These are phyloP conservation scores for Todiramphus saurophagus DNA, from an alignment of 2,113 vertebrate species.

Conservation along the genomic window DNA sequence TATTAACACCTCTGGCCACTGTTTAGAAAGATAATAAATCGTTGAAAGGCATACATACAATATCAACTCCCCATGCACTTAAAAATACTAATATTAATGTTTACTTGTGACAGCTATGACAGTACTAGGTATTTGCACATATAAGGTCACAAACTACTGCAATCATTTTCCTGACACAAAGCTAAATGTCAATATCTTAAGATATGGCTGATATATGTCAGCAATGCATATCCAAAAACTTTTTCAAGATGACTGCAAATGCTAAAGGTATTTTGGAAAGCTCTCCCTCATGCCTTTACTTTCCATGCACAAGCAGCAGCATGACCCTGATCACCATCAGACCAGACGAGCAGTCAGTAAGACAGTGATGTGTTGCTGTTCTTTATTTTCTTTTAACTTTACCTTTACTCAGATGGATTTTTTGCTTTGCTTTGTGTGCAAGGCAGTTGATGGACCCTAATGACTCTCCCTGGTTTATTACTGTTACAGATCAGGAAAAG, in stretches of 20 bases:
- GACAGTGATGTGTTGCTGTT: background rate
- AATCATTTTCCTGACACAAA: background rate
- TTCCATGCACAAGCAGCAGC: background rate
- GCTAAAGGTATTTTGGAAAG: background rate
- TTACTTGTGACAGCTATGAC: background rate
- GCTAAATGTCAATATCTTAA: background rate
- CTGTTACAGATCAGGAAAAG: slow-evolving; percentile 88
- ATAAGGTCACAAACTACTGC: background rate
- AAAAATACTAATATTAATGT: background rate
- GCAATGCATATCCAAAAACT: background rate
- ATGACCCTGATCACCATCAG: background rate
- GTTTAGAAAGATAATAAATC: background rate
- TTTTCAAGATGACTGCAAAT: background rate
- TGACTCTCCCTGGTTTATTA: slow-evolving; percentile 16
- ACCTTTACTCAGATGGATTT: background rate
- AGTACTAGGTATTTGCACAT: background rate
- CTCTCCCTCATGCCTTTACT: background rate
- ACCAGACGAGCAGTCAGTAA: background rate
- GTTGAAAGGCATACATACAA: background rate
- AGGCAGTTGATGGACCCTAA: background rate
- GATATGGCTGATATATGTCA: background rate
- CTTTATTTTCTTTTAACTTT: background rate
- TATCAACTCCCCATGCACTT: background rate
- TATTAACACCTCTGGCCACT: background rate
- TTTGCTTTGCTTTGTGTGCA: background rate